Evolutionary conservation across 2,113 vertebrate species (phyloP).

Genomic region (Eubucco bourcierii): DNA sequence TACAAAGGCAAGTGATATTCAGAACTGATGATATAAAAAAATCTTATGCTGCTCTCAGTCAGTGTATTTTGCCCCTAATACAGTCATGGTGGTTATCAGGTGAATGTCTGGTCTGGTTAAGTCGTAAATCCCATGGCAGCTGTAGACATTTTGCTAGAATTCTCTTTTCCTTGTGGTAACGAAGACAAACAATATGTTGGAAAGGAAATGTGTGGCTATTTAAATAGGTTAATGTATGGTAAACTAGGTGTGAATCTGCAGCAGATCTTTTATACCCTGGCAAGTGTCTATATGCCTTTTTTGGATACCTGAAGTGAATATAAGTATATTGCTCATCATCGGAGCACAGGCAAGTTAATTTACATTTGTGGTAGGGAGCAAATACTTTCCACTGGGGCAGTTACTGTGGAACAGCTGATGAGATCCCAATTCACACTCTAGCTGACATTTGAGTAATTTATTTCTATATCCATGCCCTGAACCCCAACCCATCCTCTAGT

Average conservation of each 20-base stretch:
- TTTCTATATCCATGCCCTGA: background rate
- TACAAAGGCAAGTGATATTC: background rate
- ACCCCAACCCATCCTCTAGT: background rate
- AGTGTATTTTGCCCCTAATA: background rate
- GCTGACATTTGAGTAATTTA: background rate
- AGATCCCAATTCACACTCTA: background rate
- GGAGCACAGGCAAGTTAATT: background rate
- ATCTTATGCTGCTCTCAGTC: background rate
- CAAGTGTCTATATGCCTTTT: background rate
- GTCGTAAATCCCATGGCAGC: accelerated
- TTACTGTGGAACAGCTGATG: background rate
- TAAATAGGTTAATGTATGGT: background rate
- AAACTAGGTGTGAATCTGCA: background rate
- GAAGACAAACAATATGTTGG: background rate
- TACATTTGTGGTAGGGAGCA: background rate
- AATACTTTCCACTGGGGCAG: background rate
- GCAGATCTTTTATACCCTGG: background rate
- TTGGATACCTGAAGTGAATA: background rate
- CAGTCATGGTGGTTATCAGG: background rate
- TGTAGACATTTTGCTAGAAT: background rate
- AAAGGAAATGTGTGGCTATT: background rate
- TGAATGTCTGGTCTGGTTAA: background rate
- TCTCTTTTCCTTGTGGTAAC: background rate
- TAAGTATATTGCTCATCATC: background rate
- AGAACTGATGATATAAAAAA: background rate